Evolutionary conservation across 1,140 invertebrate genomes (phyloP), one percentile per base, ranked within the genome.

Genomic region (Apis mellifera): DNA sequence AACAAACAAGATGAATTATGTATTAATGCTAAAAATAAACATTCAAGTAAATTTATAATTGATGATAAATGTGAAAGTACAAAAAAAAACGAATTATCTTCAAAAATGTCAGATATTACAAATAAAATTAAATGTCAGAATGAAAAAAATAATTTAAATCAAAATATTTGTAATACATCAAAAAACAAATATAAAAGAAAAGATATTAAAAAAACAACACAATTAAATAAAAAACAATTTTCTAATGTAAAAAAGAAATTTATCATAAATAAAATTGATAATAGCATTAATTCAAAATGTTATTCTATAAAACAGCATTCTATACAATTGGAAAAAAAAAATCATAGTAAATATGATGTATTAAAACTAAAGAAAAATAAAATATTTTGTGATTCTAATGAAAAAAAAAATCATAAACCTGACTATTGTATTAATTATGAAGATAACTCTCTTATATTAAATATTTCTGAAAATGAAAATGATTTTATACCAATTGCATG

Each of bases 1-100:
- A 78, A 92, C n/a, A 71, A 72, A 21, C 69, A 87, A 26, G 85
- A 89, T 42, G 88, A 92, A 50, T 42, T 90, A 1, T 76, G 85
- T 1, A 68, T 86, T 77, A 90, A 92, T 88, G 59, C 26, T 52
- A 11, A 70, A 54, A 15, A 69, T 59, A 26, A 77, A 74, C 8
- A 11, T 64, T 62, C 12, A 3, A 21, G 3, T 21, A 55, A 59
- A 23, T 1, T 11, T n/a, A 8, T 0, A 21, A 64, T 64, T 2
- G 21, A 15, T 42, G 13, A 66, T 17, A 9, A 15, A 73, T 50
- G 8, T 81, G 17, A 21, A 11, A 66, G 1, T 69, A 17, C 1
- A 8, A 42, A 42, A 42, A 75, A 55, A 4, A 62, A 64, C 66
- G 26, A 23, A 72, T 52, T 23, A 8, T 50, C 19, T 4, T 11